Evolutionary conservation across 2,888 invertebrate species (phyloP), one percentile per base, ranked within the genome.

Genomic region (Melanotus villosus): DNA sequence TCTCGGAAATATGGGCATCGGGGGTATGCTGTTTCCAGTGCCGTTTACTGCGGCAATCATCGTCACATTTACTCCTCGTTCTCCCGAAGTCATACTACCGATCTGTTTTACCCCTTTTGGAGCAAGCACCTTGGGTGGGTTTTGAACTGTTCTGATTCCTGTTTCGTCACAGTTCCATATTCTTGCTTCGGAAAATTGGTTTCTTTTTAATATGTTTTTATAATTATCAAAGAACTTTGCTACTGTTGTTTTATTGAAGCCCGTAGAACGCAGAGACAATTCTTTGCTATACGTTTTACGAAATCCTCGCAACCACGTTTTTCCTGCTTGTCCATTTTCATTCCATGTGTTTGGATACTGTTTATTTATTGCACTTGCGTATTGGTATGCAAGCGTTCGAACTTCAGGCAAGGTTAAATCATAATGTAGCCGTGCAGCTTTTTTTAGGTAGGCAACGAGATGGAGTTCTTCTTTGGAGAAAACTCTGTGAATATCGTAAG

Each of bases 101-200:
- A 80, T 68, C 74, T 80, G 79, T 69, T 79, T 79, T 41, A 56
- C 65, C 16, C 76, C 76, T 70, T 76, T 76, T 43, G 73, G 69
- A 59, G 76, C 79, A 12, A 78, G 14, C 32, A 81, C 72, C 72
- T 78, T 78, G 36, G 73, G 71, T 62, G 80, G 77, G 14, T 64
- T 65, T 45, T 79, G 78, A 30, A 80, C 80, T 16, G 80, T 80
- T 12, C 73, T 70, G 32, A 77, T 38, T 26, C 78, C 78, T 26
- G 76, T 78, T 59, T 80, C 77, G 58, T 80, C 79, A 47, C 70
- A 50, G 72, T 80, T 80, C 71, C 71, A 78, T 32, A 78, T 78
- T 50, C 72, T 43, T 64, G 76, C 68, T 38, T 67, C 59, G 9
- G 71, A 56, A 65, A 69, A 74, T 64, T 71, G 34, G 57, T 58